Conservation (phyloP, 1,140 invertebrate genomes). For the Euura lappo region DNA sequence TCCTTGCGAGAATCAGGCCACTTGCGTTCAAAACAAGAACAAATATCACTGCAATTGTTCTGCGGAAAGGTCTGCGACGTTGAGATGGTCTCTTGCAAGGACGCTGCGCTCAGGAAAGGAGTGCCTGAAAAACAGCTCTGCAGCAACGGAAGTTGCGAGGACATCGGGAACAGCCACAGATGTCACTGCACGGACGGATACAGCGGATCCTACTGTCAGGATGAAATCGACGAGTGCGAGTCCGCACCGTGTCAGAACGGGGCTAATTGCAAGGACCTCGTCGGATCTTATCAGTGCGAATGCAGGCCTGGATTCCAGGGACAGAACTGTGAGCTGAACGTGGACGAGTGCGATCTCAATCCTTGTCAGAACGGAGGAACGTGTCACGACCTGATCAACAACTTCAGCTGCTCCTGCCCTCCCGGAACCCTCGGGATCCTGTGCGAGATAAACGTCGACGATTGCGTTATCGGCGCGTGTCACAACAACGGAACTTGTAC, state of each 20-base stretch:
- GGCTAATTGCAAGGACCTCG: conserved; percentile 83
- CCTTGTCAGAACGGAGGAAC: conserved; percentile 92
- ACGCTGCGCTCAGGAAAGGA: conserved; percentile 82
- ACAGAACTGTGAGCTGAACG: conserved; percentile 91
- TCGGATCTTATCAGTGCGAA: conserved; percentile 84
- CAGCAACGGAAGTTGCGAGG: conserved; percentile 90
- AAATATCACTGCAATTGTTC: conserved; percentile 87
- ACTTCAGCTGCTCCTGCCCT: conserved; percentile 90
- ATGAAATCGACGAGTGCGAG: conserved; percentile 88
- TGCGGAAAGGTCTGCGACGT: conserved; percentile 92
- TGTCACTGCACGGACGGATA: conserved; percentile 89
- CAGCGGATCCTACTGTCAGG: conserved; percentile 88
- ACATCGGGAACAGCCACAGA: conserved; percentile 88
- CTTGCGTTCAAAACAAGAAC: conserved; percentile 83
- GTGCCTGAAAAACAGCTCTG: conserved; percentile 79
- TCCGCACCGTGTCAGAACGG: conserved; percentile 90
- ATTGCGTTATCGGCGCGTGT: conserved; percentile 88
- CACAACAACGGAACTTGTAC: conserved; percentile 96
- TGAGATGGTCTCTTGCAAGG: conserved; percentile 90
- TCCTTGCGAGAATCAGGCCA: conserved; percentile 91
- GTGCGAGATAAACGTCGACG: conserved; percentile 90
- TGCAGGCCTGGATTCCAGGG: conserved; percentile 92
- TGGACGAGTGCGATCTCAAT: conserved; percentile 90
- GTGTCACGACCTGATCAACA: conserved; percentile 87
- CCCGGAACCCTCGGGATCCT: conserved; percentile 88